A percentile compares a stretch with the other conserved stretches of the same genome.
Evolutionary conservation across 2,888 invertebrate genomes (phyloP).

Genomic region (Acronicta psi): DNA sequence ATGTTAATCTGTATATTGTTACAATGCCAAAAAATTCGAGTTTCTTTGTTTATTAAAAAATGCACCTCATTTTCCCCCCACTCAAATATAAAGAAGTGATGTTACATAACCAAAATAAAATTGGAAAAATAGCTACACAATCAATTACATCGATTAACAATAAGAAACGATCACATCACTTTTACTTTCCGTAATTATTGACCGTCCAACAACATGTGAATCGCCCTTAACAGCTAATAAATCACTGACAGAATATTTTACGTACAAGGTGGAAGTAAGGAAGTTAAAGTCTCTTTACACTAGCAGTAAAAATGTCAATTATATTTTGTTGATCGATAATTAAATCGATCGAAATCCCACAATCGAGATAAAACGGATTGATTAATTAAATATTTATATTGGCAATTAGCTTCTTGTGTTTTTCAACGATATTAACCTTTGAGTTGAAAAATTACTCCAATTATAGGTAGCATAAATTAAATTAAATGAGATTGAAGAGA

Average conservation of each 20-base stretch:
- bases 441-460: conserved; percentile 41
- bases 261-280: conserved; percentile 11
- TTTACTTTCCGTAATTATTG: conserved; percentile 40
- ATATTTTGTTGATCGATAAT: conserved; percentile 37
- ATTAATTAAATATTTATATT: conserved; percentile 45
- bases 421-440: conserved; percentile 21
- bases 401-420: conserved; percentile 42
- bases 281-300: conserved; percentile 16
- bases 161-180: conserved; percentile 34
- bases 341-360: conserved; percentile 33
- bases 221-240: conserved; percentile 48
- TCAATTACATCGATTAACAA: conserved; percentile 18
- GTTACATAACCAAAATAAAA: not conserved
- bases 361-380: conserved; percentile 42
- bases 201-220: conserved; percentile 24
- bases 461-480: conserved; percentile 27
- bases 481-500: not conserved
- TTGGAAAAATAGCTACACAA: conserved; percentile 16
- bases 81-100: not conserved
- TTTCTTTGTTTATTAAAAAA: too few species aligned
- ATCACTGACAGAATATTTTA: conserved; percentile 20
- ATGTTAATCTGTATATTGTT: too few species aligned
- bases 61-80: not conserved
- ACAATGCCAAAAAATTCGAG: too few species aligned
- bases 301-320: conserved; percentile 45